Evolutionary conservation across 2,797 vertebrate genomes (phyloP).

Genomic region (Mareca penelope): DNA sequence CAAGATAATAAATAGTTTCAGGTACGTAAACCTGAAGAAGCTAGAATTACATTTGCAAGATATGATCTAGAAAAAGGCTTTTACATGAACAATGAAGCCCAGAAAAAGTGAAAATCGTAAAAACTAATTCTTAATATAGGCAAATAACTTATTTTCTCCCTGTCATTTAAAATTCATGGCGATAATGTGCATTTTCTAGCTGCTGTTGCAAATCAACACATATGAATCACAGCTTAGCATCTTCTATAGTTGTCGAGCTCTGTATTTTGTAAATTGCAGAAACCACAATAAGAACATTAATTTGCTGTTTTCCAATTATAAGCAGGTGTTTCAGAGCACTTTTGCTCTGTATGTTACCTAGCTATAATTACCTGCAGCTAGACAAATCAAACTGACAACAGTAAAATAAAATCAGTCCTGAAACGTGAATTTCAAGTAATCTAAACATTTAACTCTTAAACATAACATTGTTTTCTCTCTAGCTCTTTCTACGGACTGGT

Average conservation of each 20-base stretch:
- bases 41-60: not conserved
- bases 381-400: not conserved
- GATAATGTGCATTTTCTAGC: not conserved
- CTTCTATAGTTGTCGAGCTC: not conserved
- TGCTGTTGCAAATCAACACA: not conserved
- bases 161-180: not conserved
- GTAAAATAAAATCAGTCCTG: not conserved
- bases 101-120: not conserved
- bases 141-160: not conserved
- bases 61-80: not conserved
- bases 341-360: not conserved
- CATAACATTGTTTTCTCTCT: not conserved
- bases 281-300: conserved; percentile 1
- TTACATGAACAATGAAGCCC: not conserved
- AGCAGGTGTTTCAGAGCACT: not conserved
- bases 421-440: not conserved
- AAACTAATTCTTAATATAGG: not conserved
- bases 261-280: not conserved
- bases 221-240: conserved; percentile 1
- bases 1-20: not conserved
- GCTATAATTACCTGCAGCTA: not conserved
- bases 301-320: not conserved
- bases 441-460: not conserved
- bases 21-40: not conserved
- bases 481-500: not conserved